Percentiles rank a stretch among this genome's conserved stretches.
Evolutionary conservation across 2,113 vertebrate species (phyloP).

Genomic region (Myiozetetes cayanensis): DNA sequence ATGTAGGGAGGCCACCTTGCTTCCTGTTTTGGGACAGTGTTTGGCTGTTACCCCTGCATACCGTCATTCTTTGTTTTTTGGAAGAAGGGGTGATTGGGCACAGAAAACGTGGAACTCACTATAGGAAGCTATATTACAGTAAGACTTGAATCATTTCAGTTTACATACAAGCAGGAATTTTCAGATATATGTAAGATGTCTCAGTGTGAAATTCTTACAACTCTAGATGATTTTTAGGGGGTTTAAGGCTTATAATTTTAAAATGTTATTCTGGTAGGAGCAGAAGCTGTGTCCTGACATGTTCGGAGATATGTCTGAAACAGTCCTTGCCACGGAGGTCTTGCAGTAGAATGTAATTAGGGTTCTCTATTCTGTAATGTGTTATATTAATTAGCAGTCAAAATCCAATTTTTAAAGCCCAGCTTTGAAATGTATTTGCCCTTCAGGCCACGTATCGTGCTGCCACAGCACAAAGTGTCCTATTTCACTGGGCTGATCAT

Average conservation of each 20-base stretch:
- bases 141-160: background rate
- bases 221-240: background rate
- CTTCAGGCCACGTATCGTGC: background rate
- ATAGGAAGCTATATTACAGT: fast-evolving
- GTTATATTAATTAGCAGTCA: conserved; percentile 29
- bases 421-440: background rate
- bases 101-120: background rate
- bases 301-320: background rate
- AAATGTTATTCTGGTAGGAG: background rate
- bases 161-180: background rate
- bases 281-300: background rate
- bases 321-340: background rate
- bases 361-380: background rate
- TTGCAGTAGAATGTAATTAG: background rate
- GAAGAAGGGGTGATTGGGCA: background rate
- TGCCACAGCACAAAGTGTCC: background rate
- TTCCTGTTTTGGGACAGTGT: background rate
- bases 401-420: conserved; percentile 29
- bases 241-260: background rate
- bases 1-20: fast-evolving
- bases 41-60: fast-evolving
- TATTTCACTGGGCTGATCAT: background rate
- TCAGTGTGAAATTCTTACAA: background rate
- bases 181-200: background rate
- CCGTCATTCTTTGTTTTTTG: background rate